A percentile compares a stretch with the other conserved stretches of the same genome.
These are phyloP conservation scores for Florisuga fusca DNA, from an alignment of 2,797 vertebrate species.

Conservation along the genomic window DNA sequence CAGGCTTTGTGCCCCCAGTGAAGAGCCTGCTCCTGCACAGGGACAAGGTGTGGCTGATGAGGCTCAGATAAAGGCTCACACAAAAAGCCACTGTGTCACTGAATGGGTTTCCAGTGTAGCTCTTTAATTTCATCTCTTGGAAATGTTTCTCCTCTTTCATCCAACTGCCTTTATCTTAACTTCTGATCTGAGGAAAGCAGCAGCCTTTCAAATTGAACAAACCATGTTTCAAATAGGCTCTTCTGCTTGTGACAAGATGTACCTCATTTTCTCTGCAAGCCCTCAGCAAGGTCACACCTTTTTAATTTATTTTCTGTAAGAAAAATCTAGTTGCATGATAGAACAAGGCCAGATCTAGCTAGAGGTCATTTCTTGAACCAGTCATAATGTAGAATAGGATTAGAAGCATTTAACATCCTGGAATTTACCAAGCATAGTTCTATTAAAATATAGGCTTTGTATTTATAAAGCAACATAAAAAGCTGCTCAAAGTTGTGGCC, in stretches of 20 bases:
- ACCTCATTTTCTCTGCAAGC: constrained; percentile 93
- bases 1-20: constrained; percentile 74
- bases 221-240: constrained; percentile 89
- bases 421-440: constrained; percentile 72
- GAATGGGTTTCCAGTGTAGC: constrained; percentile 87
- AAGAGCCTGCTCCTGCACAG: constrained; percentile 51
- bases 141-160: constrained; percentile 83
- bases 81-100: constrained; percentile 79
- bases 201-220: constrained; percentile 94
- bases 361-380: constrained; percentile 92
- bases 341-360: constrained; percentile 90
- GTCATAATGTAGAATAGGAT: constrained; percentile 87
- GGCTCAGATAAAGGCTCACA: constrained; percentile 74
- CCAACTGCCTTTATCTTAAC: constrained; percentile 83
- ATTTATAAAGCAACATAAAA: constrained; percentile 5
- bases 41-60: constrained; percentile 83
- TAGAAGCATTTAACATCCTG: constrained; percentile 76
- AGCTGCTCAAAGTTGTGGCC: background rate
- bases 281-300: constrained; percentile 96
- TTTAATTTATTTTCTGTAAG: constrained; percentile 94
- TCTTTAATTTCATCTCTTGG: constrained; percentile 89
- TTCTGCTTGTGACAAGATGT: constrained; percentile 93
- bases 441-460: constrained; percentile 11
- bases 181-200: constrained; percentile 83
- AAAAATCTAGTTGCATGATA: constrained; percentile 83